These are phyloP conservation scores for Epinotia demarniana DNA, from an alignment of 2,888 invertebrate species.

Conservation along the genomic window DNA sequence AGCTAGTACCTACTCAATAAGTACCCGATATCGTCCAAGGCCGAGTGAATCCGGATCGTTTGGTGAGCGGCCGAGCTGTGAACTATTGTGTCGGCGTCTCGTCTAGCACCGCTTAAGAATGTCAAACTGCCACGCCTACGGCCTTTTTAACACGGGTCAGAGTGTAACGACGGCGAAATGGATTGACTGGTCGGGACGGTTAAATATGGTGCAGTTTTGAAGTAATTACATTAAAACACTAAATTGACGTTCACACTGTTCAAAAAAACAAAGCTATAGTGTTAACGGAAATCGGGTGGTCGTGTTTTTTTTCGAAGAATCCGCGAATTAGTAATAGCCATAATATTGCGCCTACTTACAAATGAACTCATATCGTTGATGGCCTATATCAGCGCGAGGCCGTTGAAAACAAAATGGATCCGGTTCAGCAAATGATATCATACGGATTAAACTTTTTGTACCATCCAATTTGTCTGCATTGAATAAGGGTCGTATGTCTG, in stretches of 20 bases:
- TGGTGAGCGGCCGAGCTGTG: constrained; percentile 78
- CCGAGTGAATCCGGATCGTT: constrained; percentile 72
- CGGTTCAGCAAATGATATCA: constrained; percentile 45
- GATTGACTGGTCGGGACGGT: constrained; percentile 46
- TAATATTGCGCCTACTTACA: constrained; percentile 25
- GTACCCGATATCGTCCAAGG: constrained; percentile 71
- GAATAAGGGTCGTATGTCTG: constrained; percentile 34
- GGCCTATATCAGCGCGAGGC: constrained; percentile 43
- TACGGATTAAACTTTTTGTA: constrained; percentile 45
- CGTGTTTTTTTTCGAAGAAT: neutral
- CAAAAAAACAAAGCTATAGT: no score
- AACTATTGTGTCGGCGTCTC: constrained; percentile 69
- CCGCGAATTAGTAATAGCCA: neutral
- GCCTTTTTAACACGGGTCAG: constrained; percentile 53
- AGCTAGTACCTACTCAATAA: constrained; percentile 54
- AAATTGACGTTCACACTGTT: neutral
- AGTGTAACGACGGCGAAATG: constrained; percentile 53
- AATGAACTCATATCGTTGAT: constrained; percentile 20
- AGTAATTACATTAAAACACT: neutral
- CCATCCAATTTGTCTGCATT: constrained; percentile 34
- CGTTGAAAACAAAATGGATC: constrained; percentile 43
- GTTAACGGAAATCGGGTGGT: no score
- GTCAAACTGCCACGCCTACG: constrained; percentile 72
- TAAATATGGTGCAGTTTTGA: constrained; percentile 1
- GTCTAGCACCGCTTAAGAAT: constrained; percentile 69